Evolutionary conservation across 2,888 invertebrate genomes (phyloP).

Genomic region (Napeogenes inachia): DNA sequence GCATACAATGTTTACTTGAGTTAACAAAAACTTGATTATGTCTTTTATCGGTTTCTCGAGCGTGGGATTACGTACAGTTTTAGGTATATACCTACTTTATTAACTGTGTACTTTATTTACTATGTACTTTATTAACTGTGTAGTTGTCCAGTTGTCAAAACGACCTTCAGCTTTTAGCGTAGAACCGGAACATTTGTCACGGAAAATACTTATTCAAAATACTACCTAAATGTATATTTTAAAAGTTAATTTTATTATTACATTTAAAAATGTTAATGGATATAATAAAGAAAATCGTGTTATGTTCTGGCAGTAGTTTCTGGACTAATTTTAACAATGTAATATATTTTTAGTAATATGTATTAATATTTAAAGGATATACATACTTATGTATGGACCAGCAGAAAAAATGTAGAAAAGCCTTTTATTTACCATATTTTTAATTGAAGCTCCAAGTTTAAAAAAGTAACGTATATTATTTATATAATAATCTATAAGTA

Average conservation of each 20-base stretch:
- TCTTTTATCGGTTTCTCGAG: slow-evolving; percentile 63
- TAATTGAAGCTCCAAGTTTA: too few species aligned
- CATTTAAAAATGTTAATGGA: too few species aligned
- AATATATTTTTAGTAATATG: too few species aligned
- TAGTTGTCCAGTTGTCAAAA: slow-evolving; percentile 57
- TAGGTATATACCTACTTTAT: slow-evolving; percentile 61
- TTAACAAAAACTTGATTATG: slow-evolving; percentile 58
- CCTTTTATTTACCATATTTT: too few species aligned
- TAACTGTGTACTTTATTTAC: slow-evolving; percentile 51
- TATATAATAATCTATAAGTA: too few species aligned
- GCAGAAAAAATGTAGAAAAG: too few species aligned
- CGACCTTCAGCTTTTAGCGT: slow-evolving; percentile 60
- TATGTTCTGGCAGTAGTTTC: too few species aligned
- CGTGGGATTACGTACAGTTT: slow-evolving; percentile 65
- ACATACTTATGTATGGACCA: too few species aligned
- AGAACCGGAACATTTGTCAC: slow-evolving; percentile 52
- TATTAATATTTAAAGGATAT: too few species aligned
- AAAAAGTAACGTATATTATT: too few species aligned
- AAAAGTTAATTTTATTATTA: not conserved
- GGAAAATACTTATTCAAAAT: slow-evolving; percentile 40
- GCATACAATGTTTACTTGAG: slow-evolving; percentile 21
- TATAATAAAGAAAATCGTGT: too few species aligned
- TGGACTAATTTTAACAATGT: too few species aligned
- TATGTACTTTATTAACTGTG: slow-evolving; percentile 61
- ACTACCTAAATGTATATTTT: slow-evolving; percentile 27